Evolutionary conservation across 1,140 invertebrate genomes (phyloP).

Genomic region (Ceratoteleas bidentatus): DNA sequence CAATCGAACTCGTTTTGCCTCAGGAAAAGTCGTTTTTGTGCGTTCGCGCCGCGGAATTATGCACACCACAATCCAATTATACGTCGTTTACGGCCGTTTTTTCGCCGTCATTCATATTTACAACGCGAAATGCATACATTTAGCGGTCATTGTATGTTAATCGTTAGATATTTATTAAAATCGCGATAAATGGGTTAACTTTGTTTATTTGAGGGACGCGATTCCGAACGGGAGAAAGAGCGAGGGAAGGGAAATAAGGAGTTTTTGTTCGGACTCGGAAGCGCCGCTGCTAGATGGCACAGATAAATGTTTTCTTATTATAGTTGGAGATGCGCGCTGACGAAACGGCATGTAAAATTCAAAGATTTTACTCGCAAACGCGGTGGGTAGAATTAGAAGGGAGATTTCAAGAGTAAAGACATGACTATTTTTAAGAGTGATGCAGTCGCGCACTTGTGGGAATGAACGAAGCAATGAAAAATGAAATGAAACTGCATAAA

Average conservation of each 20-base stretch:
- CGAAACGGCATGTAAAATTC: constrained; percentile 9
- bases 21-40: constrained; percentile 44
- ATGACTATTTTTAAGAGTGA: no score
- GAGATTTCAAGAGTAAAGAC: no score
- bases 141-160: constrained; percentile 62
- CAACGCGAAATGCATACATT: constrained; percentile 60
- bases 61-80: constrained; percentile 58
- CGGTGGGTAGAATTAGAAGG: no score
- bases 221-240: constrained; percentile 25
- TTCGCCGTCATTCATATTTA: constrained; percentile 60
- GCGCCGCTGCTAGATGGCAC: constrained; percentile 28
- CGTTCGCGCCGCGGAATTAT: constrained; percentile 41
- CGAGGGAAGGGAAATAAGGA: constrained; percentile 26
- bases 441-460: no score
- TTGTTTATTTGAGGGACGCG: constrained; percentile 48
- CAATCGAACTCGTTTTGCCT: constrained; percentile 44
- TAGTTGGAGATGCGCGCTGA: constrained; percentile 24
- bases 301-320: constrained; percentile 51
- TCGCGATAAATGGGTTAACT: constrained; percentile 59
- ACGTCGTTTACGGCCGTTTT: constrained; percentile 52
- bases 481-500: no score
- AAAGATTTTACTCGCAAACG: no score
- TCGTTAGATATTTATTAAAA: constrained; percentile 60
- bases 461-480: no score
- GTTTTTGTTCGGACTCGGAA: constrained; percentile 42